Conservation (phyloP, 2,797 vertebrate species). For the Holocentrus rufus region DNA sequence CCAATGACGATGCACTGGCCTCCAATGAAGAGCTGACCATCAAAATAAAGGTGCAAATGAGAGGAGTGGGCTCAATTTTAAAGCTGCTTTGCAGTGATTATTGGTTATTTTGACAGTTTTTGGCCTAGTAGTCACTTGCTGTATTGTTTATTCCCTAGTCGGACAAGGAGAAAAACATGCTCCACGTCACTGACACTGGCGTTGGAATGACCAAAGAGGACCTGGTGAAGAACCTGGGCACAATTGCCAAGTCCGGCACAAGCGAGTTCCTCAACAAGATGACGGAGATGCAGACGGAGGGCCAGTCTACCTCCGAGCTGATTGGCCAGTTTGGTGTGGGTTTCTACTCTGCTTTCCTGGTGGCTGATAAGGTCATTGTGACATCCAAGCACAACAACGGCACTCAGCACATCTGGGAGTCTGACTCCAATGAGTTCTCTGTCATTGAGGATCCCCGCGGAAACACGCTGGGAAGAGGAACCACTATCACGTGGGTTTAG, state of each 20-base stretch:
- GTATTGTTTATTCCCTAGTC: constrained; percentile 78
- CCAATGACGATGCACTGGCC: constrained; percentile 89
- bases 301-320: constrained; percentile 95
- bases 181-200: constrained; percentile 97
- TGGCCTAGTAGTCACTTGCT: constrained; percentile 5
- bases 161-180: constrained; percentile 98
- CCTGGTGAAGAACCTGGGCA: constrained; percentile 94
- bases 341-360: constrained; percentile 98
- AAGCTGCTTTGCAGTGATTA: not conserved
- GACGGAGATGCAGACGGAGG: constrained; percentile 91
- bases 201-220: constrained; percentile 99
- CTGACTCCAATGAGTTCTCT: constrained; percentile 95
- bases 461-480: constrained; percentile 93
- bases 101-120: not conserved
- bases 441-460: constrained; percentile 95
- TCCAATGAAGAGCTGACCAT: constrained; percentile 94
- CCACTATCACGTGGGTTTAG: constrained; percentile 91
- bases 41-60: constrained; percentile 91
- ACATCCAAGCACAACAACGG: constrained; percentile 97
- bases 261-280: constrained; percentile 98
- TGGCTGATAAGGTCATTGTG: constrained; percentile 97
- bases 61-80: not conserved
- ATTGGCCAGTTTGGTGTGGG: constrained; percentile 99
- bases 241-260: constrained; percentile 98
- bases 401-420: constrained; percentile 99